These are phyloP conservation scores for Caenorhabditis macrosperma DNA, from an alignment of 2,888 invertebrate species.

Conservation along the genomic window DNA sequence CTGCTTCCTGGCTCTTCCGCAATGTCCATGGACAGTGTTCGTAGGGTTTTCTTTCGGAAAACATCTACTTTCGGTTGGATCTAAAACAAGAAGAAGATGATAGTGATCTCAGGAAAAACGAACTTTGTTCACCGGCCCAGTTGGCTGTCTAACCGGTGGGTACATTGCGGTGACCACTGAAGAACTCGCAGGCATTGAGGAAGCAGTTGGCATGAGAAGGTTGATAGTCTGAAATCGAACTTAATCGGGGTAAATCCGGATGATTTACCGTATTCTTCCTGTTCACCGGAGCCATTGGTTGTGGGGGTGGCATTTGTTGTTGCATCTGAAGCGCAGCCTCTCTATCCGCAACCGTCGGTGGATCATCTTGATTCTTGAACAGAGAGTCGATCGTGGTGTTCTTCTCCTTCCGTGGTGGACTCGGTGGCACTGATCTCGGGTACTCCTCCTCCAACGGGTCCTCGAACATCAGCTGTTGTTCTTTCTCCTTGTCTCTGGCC, in stretches of 20 bases:
- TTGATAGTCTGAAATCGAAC: constrained; percentile 37
- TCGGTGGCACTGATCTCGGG: constrained; percentile 37
- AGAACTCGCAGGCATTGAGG: constrained; percentile 67
- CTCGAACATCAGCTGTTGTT: constrained; percentile 53
- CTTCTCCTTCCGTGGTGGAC: constrained; percentile 48
- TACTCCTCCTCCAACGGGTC: constrained; percentile 47
- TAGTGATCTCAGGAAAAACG: neutral
- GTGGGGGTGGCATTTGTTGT: constrained; percentile 25
- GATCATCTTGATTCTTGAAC: constrained; percentile 64
- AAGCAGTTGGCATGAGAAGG: constrained; percentile 23
- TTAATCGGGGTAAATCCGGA: neutral
- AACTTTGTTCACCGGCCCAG: constrained; percentile 45
- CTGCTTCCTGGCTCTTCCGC: constrained; percentile 54
- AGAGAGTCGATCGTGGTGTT: constrained; percentile 67
- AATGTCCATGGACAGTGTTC: constrained; percentile 68
- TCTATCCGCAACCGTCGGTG: constrained; percentile 35
- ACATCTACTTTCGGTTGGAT: constrained; percentile 69
- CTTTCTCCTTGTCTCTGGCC: constrained; percentile 39
- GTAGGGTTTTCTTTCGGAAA: constrained; percentile 66
- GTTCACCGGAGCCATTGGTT: neutral
- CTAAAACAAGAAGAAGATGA: constrained; percentile 6
- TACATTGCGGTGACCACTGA: constrained; percentile 77
- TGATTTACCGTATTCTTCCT: constrained; percentile 34
- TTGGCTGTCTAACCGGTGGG: constrained; percentile 68
- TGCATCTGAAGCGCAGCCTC: neutral